Conservation (phyloP, 2,797 vertebrate species). For the Sebastes variabilis region DNA sequence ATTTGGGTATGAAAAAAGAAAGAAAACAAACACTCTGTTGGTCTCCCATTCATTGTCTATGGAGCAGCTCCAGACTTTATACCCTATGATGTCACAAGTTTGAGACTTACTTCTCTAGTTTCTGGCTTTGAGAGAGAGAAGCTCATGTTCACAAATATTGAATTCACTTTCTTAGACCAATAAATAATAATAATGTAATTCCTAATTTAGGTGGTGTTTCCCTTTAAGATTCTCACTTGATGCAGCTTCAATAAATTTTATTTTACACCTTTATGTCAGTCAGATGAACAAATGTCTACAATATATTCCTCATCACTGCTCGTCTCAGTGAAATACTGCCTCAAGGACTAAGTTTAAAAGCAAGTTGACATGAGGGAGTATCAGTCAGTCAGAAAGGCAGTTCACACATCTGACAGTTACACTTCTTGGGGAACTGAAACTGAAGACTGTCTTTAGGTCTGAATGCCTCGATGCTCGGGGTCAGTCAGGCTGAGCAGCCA, state of each 20-base stretch:
- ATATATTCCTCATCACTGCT: not conserved
- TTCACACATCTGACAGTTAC: not conserved
- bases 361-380: not conserved
- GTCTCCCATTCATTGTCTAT: no score
- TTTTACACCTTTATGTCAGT: not conserved
- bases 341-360: conserved; percentile 1
- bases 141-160: no score
- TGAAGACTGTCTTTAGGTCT: conserved; percentile 12
- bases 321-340: not conserved
- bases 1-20: no score
- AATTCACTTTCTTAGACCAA: no score
- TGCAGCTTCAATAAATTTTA: not conserved
- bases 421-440: conserved; percentile 18
- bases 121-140: no score
- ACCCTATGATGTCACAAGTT: no score
- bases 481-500: conserved; percentile 21
- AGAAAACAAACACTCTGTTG: no score
- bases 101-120: no score
- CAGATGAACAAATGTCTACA: not conserved
- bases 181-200: not conserved
- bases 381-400: not conserved
- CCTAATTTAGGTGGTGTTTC: not conserved
- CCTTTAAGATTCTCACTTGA: not conserved
- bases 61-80: no score
- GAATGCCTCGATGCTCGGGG: conserved; percentile 11